Evolutionary conservation across 2,797 vertebrate species (phyloP).

Genomic region (Argentina silus): DNA sequence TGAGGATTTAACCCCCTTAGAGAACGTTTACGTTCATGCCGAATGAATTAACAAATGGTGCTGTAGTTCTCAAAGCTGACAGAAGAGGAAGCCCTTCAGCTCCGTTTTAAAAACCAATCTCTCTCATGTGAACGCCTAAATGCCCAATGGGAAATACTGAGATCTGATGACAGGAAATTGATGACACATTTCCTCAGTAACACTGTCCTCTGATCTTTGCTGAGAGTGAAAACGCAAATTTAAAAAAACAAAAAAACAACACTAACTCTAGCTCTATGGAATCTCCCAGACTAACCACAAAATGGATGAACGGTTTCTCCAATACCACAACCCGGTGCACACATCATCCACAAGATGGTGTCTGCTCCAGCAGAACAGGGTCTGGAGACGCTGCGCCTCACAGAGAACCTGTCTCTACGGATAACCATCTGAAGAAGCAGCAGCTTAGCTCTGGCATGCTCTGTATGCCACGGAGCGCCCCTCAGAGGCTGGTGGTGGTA

Average conservation of each 20-base stretch:
- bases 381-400: background rate
- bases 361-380: constrained; percentile 21
- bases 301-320: constrained; percentile 53
- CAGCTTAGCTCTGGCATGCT: background rate
- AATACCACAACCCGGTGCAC: background rate
- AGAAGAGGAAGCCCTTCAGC: background rate
- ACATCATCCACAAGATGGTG: constrained; percentile 65
- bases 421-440: background rate
- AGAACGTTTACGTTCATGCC: background rate
- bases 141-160: background rate
- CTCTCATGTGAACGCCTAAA: background rate
- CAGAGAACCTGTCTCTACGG: background rate
- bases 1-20: background rate
- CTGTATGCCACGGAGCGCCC: background rate
- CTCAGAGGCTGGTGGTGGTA: too few relatives aligned
- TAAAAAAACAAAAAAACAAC: background rate
- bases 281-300: constrained; percentile 40
- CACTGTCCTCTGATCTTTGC: too few relatives aligned
- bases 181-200: too few relatives aligned
- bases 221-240: background rate
- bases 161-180: too few relatives aligned
- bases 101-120: background rate
- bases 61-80: background rate
- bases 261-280: background rate
- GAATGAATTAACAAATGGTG: background rate